Conservation (phyloP, 2,113 vertebrate genomes). For the Emberiza fucata region DNA sequence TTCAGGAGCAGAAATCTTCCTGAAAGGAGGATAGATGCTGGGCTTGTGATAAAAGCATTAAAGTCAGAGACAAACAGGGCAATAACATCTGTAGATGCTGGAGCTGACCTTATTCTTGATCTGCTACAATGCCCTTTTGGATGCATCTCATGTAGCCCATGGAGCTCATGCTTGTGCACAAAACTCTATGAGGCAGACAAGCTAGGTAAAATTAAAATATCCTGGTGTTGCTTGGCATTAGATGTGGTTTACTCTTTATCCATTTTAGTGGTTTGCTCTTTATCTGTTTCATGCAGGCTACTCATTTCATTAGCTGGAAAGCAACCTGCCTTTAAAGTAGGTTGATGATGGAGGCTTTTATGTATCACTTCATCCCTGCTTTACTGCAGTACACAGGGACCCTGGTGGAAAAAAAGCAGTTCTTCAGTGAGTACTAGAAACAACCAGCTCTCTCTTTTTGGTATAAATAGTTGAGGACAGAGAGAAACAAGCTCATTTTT, state of each 20-base stretch:
- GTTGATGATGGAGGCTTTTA: neutral
- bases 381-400: neutral
- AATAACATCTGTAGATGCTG: neutral
- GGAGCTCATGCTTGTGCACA: neutral
- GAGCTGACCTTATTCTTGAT: neutral
- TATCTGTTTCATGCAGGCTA: neutral
- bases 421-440: neutral
- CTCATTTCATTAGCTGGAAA: neutral
- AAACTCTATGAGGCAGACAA: neutral
- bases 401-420: neutral
- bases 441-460: neutral
- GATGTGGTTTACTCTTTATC: neutral
- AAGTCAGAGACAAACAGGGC: neutral
- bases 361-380: neutral
- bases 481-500: neutral
- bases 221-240: neutral
- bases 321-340: neutral
- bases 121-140: neutral
- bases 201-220: neutral
- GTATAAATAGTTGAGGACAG: neutral
- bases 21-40: neutral
- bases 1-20: neutral
- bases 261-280: neutral
- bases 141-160: neutral
- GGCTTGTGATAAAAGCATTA: neutral